phyloP scores from a whole-genome alignment of 2,113 vertebrate genomes.

The Sardina pilchardus region DNA sequence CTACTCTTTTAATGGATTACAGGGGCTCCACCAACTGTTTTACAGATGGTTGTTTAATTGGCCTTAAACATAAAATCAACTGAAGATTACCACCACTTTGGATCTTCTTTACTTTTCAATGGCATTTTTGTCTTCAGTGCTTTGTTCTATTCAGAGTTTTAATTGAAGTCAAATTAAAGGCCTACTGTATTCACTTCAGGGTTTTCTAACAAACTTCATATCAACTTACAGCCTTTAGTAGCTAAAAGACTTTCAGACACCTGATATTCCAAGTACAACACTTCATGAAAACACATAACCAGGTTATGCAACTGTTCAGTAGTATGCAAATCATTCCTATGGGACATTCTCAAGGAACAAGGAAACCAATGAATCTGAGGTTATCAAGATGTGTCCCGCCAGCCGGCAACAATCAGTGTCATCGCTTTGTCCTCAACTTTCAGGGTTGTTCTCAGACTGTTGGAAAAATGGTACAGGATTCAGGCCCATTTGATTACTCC shows the following conservation, averaged over 20 bases:
- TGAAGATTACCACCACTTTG: not conserved
- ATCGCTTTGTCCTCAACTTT: not conserved
- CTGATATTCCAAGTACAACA: not conserved
- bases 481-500: not conserved
- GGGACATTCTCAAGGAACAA: constrained; percentile 36
- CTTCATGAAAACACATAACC: not conserved
- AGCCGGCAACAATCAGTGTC: constrained; percentile 9
- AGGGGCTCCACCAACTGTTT: not conserved
- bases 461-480: not conserved
- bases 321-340: constrained; percentile 51
- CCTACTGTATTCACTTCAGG: not conserved
- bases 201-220: not conserved
- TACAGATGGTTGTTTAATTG: not conserved
- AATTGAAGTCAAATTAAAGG: not conserved
- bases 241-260: not conserved
- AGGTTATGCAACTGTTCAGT: constrained; percentile 18
- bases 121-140: not conserved
- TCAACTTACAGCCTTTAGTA: not conserved
- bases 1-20: not conserved
- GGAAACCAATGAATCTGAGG: not conserved
- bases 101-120: not conserved
- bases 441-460: not conserved
- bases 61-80: not conserved
- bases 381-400: constrained; percentile 8
- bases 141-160: not conserved